Conservation (phyloP, 2,888 invertebrate species). For the Drosophila merina region DNA sequence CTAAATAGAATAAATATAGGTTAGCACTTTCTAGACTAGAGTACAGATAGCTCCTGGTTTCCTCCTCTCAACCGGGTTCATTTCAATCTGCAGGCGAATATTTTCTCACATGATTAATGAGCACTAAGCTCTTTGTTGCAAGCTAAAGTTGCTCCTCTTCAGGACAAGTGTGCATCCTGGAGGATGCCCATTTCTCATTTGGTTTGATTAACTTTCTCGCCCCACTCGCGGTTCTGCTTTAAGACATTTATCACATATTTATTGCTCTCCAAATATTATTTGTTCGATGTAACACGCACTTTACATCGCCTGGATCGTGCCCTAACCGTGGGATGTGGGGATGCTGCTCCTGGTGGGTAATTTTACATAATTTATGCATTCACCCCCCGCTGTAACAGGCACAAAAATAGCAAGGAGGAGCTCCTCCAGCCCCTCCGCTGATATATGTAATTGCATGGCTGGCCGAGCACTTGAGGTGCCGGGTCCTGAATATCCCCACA, state of each 20-base stretch:
- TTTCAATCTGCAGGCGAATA: not conserved
- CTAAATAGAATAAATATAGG: not conserved
- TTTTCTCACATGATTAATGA: constrained; percentile 24
- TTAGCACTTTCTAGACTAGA: no score
- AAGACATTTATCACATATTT: constrained; percentile 61
- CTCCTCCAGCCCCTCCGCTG: constrained; percentile 25
- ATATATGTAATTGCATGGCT: constrained; percentile 65
- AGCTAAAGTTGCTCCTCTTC: constrained; percentile 12
- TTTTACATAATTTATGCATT: constrained; percentile 76
- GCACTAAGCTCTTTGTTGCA: constrained; percentile 17
- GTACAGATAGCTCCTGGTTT: not conserved
- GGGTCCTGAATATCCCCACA: constrained; percentile 45
- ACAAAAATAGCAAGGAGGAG: constrained; percentile 58
- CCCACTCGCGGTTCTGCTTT: constrained; percentile 7
- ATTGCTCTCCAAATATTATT: constrained; percentile 62
- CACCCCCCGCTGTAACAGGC: constrained; percentile 58
- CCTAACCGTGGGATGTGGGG: constrained; percentile 2
- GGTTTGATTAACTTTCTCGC: constrained; percentile 43
- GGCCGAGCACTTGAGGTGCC: constrained; percentile 71
- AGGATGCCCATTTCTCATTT: constrained; percentile 27
- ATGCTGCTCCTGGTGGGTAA: constrained; percentile 49
- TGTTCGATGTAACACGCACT: constrained; percentile 56
- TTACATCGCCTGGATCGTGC: constrained; percentile 17
- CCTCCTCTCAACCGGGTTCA: no score
- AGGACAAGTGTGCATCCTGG: not conserved